Evolutionary conservation across 2,888 invertebrate species (phyloP).

Genomic region (Dryococelus australis): DNA sequence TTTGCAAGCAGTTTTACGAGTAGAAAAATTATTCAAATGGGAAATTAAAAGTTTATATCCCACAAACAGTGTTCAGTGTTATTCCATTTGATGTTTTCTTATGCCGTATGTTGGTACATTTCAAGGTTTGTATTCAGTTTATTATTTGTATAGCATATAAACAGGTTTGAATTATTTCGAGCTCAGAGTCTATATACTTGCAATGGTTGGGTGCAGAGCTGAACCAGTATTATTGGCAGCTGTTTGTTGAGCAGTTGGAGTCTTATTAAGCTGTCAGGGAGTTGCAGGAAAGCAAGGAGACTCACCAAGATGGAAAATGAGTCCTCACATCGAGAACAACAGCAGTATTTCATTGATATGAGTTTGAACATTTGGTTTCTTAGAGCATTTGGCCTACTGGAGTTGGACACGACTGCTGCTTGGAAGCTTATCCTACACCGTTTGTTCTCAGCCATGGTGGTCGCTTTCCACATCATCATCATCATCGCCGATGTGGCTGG

Average conservation of each 20-base stretch:
- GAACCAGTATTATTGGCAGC: not conserved
- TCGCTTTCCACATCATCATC: not conserved
- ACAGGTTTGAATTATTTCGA: not conserved
- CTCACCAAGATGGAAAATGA: not conserved
- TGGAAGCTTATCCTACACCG: not conserved
- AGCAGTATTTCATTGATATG: not conserved
- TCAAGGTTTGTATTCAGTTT: not conserved
- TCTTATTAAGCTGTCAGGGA: not conserved
- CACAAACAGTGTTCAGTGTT: not conserved
- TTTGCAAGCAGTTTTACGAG: too few species aligned
- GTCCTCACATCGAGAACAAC: not conserved
- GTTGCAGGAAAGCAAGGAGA: not conserved
- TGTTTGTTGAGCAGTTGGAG: not conserved
- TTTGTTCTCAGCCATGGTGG: not conserved
- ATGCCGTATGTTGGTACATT: not conserved
- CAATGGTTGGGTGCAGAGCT: not conserved
- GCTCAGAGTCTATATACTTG: not conserved
- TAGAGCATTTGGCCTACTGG: not conserved
- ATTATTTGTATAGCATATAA: not conserved
- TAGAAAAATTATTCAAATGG: not conserved
- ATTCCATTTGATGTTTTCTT: not conserved
- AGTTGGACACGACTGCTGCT: not conserved
- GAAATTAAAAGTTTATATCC: not conserved
- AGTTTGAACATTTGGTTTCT: slow-evolving; percentile 16
- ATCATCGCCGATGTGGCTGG: not conserved